Base-by-base conservation (phyloP, 2,113 vertebrate species). In the Dicentrarchus labrax region DNA sequence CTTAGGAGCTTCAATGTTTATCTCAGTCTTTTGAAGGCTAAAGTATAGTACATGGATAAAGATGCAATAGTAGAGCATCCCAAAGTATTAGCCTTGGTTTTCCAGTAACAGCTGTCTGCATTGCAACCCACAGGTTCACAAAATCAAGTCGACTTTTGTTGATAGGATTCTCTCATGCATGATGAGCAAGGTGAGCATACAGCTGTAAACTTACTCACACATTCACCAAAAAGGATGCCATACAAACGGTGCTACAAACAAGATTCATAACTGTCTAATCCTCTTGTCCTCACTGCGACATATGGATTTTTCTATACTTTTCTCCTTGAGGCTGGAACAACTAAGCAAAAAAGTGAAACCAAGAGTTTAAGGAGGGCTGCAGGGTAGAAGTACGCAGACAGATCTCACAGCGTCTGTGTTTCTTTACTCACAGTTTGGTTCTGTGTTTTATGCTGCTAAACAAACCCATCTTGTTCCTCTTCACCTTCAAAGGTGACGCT, bases 111-210 rank as follows among this genome's bases (percentile, higher is more conserved):
- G 36, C 22, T 53, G 19, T 43, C 19, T 76, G 11, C 21, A 43
- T 77, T 77, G 9, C 84, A 38, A 22, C 6, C 85, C 39, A 39
- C 86, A 99, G 97, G 91, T 98, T 86, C 97, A 96, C 89, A 98
- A 98, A 90, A 96, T 97, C 93, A 99, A 98, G 90, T 97, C 97
- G 38, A 94, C 97, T 11, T 99, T 97, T 51, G 92, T 99, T 47
- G 98, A 99, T 61, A 97, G 97, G 56, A 93, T 98, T 51, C 90
- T 89, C 8, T 95, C 93, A 0, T 98, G 95, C 86, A 93, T 96
- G 93, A 93, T 94, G 92, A 95, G 78, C 72, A 95, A 97, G 96
- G 97, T 98, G 93, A 89, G 90, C 5, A 9, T 13, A 4, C 6
- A 47, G 41, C 22, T 45, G 2, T 39, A 0, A 78, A 75, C 11